Evolutionary conservation across 2,888 invertebrate genomes (phyloP).

Genomic region (Endotricha flammealis): DNA sequence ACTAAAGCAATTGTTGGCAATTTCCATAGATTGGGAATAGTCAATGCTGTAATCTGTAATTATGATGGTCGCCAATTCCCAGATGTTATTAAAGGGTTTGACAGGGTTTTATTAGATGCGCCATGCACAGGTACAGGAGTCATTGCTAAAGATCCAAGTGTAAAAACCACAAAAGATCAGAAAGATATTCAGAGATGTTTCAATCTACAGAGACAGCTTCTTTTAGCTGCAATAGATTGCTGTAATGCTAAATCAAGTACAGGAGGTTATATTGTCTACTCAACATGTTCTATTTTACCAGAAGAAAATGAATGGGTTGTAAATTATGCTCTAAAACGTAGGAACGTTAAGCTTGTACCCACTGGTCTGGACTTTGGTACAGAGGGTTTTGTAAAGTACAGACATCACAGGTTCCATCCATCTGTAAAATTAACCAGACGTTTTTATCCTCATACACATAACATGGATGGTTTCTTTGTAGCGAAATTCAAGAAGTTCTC

Average conservation of each 20-base stretch:
- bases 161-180: constrained; percentile 94
- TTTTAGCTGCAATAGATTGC: constrained; percentile 98
- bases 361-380: constrained; percentile 97
- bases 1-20: constrained; percentile 96
- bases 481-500: constrained; percentile 98
- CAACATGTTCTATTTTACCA: constrained; percentile 97
- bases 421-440: constrained; percentile 91
- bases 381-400: constrained; percentile 94
- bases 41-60: constrained; percentile 93
- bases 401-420: constrained; percentile 92
- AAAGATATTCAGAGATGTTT: constrained; percentile 94
- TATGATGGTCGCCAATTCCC: constrained; percentile 94
- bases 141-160: constrained; percentile 97
- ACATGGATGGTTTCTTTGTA: constrained; percentile 99
- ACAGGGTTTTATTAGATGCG: constrained; percentile 96
- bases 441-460: constrained; percentile 98
- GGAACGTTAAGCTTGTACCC: constrained; percentile 95
- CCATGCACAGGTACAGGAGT: constrained; percentile 99
- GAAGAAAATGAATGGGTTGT: constrained; percentile 99
- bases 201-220: constrained; percentile 93
- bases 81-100: constrained; percentile 92
- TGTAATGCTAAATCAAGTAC: constrained; percentile 93
- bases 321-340: constrained; percentile 94
- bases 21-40: constrained; percentile 96
- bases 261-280: constrained; percentile 98